Base-by-base conservation (phyloP, 2,888 invertebrate genomes). In the Scrobipalpa atriplicella region DNA sequence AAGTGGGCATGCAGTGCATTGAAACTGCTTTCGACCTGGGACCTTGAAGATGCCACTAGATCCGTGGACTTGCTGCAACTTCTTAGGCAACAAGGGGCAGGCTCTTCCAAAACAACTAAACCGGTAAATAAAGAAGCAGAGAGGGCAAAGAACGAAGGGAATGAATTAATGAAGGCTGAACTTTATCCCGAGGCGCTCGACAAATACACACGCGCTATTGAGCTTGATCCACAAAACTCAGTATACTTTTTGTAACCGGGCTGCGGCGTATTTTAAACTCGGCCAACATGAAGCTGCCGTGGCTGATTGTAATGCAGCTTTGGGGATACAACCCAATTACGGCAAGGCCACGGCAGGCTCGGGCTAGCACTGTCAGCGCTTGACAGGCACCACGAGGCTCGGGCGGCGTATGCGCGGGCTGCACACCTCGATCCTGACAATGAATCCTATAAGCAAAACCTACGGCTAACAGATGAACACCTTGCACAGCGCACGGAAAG, bases 201-300 rank as follows among this genome's bases (percentile, higher is more conserved):
- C 11, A 95, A 95, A 76, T 99, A 99, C 84, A 95, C 97, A 69
- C 96, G 97, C 76, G 99, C 99, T 11, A 97, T 99, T 72, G 94
- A 95, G 76, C 90, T 98, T 67, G 97, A 99, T 84, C 95, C 96
- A 21, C 94, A 94, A 70, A 99, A 99, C 92, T 96, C 99, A 0
- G 97, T 99, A 38, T 99, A 97, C 89, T 99, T 97, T n/a, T 86
- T 99, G 99, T 86, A 99, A 99, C 85, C 95, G 99, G 73, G 99
- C 99, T 60, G 99, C 99, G 1, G 98, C 99, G 0, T 96, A 97
- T 83, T 98, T 97, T 82, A 98, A 98, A 81, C 90, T 99, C 72
- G 96, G 96, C 62, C 95, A 97, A 78, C 96, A 98, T 80, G 94
- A 95, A 67, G 94, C 95, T 69, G 98, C 99, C 11, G 96, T 99